A percentile compares a stretch with the other conserved stretches of the same genome.
Evolutionary conservation across 2,888 invertebrate genomes (phyloP).

Genomic region (Agrochola circellaris): DNA sequence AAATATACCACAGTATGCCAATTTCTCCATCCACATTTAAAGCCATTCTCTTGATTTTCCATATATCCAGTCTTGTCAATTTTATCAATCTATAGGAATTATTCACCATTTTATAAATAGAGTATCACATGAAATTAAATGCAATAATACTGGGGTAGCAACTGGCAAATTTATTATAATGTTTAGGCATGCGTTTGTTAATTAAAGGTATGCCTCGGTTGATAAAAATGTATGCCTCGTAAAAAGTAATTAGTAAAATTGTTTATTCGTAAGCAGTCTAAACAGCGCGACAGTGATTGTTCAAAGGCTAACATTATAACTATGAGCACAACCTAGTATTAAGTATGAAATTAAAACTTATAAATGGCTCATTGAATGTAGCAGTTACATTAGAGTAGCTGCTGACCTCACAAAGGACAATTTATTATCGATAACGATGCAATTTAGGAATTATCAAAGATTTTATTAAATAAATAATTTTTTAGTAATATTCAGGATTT

Average conservation of each 20-base stretch:
- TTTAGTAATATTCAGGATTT: slow-evolving; percentile 20
- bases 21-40: slow-evolving; percentile 28
- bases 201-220: slow-evolving; percentile 11
- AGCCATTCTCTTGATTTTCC: slow-evolving; percentile 25
- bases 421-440: slow-evolving; percentile 27
- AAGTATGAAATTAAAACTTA: slow-evolving; percentile 68
- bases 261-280: slow-evolving; percentile 34
- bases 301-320: slow-evolving; percentile 64
- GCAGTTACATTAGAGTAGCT: slow-evolving; percentile 57
- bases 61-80: slow-evolving; percentile 43
- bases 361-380: slow-evolving; percentile 59
- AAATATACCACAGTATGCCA: slow-evolving; percentile 12
- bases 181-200: not conserved
- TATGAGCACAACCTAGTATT: slow-evolving; percentile 76
- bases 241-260: slow-evolving; percentile 4
- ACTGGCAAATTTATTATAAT: slow-evolving; percentile 12
- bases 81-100: slow-evolving; percentile 61
- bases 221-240: slow-evolving; percentile 18
- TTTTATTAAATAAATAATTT: slow-evolving; percentile 41
- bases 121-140: slow-evolving; percentile 63
- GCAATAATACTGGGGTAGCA: slow-evolving; percentile 34
- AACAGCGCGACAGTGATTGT: slow-evolving; percentile 58
- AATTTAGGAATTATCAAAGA: slow-evolving; percentile 41
- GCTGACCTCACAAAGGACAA: slow-evolving; percentile 41
- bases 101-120: slow-evolving; percentile 45